phyloP scores from a whole-genome alignment of 2,888 invertebrate genomes.

The Petrolisthes manimaculis region DNA sequence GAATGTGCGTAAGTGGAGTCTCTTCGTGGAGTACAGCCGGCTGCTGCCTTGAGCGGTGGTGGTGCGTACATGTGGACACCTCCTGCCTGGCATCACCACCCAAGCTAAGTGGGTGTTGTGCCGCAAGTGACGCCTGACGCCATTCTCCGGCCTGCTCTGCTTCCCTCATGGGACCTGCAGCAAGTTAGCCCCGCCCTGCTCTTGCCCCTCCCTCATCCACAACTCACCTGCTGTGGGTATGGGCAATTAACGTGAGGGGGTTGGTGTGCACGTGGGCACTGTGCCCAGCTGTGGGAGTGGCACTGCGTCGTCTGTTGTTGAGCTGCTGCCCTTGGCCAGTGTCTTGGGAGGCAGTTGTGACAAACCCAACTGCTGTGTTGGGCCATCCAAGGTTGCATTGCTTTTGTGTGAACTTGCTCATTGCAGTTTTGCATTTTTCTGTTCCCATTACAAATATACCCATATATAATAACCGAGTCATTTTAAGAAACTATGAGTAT shows the following conservation, averaged over 20 bases:
- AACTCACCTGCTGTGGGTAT: conserved; percentile 50
- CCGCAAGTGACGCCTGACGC: conserved; percentile 56
- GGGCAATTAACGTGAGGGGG: conserved; percentile 51
- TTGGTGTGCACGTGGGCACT: conserved; percentile 58
- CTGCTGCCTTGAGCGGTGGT: conserved; percentile 75
- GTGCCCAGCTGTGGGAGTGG: conserved; percentile 63
- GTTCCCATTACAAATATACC: not conserved
- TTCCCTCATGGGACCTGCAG: conserved; percentile 44
- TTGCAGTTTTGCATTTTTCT: conserved; percentile 41
- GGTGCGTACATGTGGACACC: conserved; percentile 57
- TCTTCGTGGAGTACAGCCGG: conserved; percentile 86
- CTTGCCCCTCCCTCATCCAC: conserved; percentile 48
- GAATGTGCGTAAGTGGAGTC: conserved; percentile 84
- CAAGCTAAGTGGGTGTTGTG: conserved; percentile 57
- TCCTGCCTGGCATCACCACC: conserved; percentile 58
- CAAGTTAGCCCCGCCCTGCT: conserved; percentile 50
- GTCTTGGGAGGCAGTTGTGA: conserved; percentile 34
- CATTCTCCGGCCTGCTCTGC: conserved; percentile 58
- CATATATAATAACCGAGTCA: not conserved
- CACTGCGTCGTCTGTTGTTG: conserved; percentile 62
- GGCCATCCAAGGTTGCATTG: conserved; percentile 51
- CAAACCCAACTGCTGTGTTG: conserved; percentile 53
- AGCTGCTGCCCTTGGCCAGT: conserved; percentile 50
- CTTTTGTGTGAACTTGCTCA: conserved; percentile 49
- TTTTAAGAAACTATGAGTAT: not conserved